Evolutionary conservation across 1,140 invertebrate species (phyloP), one percentile per base, ranked within the genome.

Genomic region (Papilio dardanus): DNA sequence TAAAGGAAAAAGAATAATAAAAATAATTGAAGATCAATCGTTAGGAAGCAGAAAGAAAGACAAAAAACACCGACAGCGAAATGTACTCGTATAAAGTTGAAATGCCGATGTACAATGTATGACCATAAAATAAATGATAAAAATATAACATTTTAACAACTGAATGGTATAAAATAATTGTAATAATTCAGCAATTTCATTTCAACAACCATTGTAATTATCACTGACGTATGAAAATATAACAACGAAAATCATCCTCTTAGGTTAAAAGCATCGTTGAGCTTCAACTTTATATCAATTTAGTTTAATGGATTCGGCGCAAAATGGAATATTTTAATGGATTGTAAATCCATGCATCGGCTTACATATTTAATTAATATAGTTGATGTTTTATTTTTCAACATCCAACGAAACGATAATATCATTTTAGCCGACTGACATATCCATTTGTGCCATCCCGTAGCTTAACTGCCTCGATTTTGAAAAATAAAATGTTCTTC

Each of bases 251-350:
- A 71, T 42, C 68, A 40, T 42, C 37, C 40, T 40, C 37, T 71
- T 40, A 40, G 5, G 68, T 71, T 71, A 71, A 71, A 71, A 71
- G 68, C 68, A 71, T 42, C 40, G 28, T 71, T 46, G 35, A 71
- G 40, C 37, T 71, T 42, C 35, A 28, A 71, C 68, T 71, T 71
- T 71, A 71, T 42, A 71, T 71, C 40, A 71, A 46, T 71, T 71
- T 71, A 30, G 21, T 28, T 71, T 71, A 71, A 71, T 71, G 68
- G 68, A 14, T n/a, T 40, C 68, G 21, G 24, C 40, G 24, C 16
- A 42, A 71, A 71, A 71, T 42, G 12, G 50, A 54, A 54, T 69
- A 69, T 28, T 42, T 40, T 40, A 42, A 69, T 69, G 35, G 35
- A 71, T 46, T 42, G 35, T 71, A 42, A 46, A 71, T 71, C 68